A percentile compares a stretch with the other conserved stretches of the same genome.
Conservation (phyloP, 2,888 invertebrate genomes). For the Dryocosmus kuriphilus region DNA sequence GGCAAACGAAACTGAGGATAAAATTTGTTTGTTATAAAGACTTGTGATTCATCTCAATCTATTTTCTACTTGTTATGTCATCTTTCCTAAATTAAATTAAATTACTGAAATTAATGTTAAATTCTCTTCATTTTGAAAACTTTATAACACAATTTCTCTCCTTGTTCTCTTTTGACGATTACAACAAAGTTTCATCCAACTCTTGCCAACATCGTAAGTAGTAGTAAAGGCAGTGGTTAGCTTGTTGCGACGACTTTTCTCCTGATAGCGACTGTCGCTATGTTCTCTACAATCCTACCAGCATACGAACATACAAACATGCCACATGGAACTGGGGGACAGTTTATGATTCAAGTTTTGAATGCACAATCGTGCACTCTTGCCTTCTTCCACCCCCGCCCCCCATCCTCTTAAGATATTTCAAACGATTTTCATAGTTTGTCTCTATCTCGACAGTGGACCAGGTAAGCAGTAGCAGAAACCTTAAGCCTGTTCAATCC, state of each 20-base stretch:
- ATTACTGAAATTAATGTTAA: no score
- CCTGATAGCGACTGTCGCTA: constrained; percentile 28
- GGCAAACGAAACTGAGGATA: no score
- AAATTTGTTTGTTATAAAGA: no score
- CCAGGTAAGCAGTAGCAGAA: constrained; percentile 22
- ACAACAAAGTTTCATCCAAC: constrained; percentile 11
- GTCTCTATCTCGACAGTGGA: constrained; percentile 18
- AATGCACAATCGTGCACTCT: constrained; percentile 25
- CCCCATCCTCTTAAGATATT: constrained; percentile 7
- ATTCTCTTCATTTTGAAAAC: background rate
- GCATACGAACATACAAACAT: constrained; percentile 24
- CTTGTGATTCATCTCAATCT: no score
- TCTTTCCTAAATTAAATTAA: no score
- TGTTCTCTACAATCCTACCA: constrained; percentile 36
- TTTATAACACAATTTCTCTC: background rate
- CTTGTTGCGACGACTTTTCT: constrained; percentile 31
- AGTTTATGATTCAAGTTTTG: constrained; percentile 35
- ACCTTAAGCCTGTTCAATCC: constrained; percentile 25
- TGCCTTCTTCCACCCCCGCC: constrained; percentile 5
- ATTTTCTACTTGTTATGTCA: no score
- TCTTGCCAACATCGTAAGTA: constrained; percentile 13
- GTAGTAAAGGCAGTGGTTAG: constrained; percentile 30
- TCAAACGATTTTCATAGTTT: constrained; percentile 35
- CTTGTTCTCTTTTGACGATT: background rate
- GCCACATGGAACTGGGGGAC: constrained; percentile 11